A percentile compares a stretch with the other conserved stretches of the same genome.
These are phyloP conservation scores for Clangula hyemalis DNA, from an alignment of 2,797 vertebrate genomes.

Conservation along the genomic window DNA sequence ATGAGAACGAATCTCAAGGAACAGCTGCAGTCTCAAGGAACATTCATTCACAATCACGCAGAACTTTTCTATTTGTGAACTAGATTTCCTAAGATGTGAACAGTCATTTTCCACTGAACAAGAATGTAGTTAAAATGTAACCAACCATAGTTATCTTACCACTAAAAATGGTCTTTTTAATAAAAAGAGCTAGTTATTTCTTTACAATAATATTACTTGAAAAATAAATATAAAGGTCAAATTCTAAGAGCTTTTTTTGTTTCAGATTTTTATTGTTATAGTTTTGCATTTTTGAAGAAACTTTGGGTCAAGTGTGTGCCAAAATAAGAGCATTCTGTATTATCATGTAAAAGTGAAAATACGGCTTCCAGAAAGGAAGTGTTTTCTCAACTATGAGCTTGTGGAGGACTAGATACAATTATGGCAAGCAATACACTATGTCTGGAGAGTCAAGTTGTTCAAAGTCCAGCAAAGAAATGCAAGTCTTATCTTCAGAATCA, in stretches of 20 bases:
- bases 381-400: neutral
- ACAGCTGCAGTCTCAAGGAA: conserved; percentile 24
- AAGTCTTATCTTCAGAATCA: neutral
- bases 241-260: neutral
- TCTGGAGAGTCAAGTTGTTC: neutral
- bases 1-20: conserved; percentile 18
- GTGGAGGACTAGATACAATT: neutral
- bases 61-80: conserved; percentile 12
- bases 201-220: neutral
- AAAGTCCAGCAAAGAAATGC: neutral
- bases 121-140: neutral
- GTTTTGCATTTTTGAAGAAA: neutral
- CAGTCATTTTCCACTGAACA: neutral
- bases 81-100: conserved; percentile 1
- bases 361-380: neutral
- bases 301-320: neutral
- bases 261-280: neutral
- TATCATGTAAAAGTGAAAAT: neutral
- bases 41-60: neutral
- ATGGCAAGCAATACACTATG: neutral
- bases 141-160: neutral
- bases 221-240: neutral
- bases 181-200: neutral
- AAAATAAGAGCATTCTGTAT: neutral
- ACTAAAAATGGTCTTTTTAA: neutral